These are phyloP conservation scores for Cryptocheilus praepositus DNA, from an alignment of 2,888 invertebrate genomes.

Conservation along the genomic window DNA sequence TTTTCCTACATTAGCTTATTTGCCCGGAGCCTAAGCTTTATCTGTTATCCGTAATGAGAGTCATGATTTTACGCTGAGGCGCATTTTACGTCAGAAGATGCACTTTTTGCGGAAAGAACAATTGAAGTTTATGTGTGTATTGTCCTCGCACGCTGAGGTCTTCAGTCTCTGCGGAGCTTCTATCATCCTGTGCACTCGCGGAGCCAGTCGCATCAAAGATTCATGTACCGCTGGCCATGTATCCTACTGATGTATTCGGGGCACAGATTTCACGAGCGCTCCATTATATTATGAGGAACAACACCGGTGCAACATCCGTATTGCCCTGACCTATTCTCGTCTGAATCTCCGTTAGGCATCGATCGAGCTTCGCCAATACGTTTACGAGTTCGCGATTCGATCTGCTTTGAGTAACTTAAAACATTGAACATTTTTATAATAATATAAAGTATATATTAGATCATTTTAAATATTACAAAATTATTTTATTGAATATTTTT, in stretches of 20 bases:
- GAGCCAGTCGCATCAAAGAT: constrained; percentile 21
- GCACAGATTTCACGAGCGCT: constrained; percentile 13
- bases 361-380: constrained; percentile 2
- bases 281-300: constrained; percentile 12
- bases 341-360: constrained; percentile 11
- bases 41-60: too few species aligned
- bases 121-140: not conserved
- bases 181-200: constrained; percentile 21
- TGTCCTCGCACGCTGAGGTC: not conserved
- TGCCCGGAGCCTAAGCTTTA: too few species aligned
- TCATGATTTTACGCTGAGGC: too few species aligned
- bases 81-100: too few species aligned
- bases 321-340: not conserved
- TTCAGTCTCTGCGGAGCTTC: constrained; percentile 9
- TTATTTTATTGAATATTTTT: too few species aligned
- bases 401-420: not conserved
- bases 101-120: too few species aligned
- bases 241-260: constrained; percentile 5
- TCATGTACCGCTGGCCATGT: not conserved
- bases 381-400: not conserved
- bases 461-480: too few species aligned
- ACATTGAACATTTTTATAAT: too few species aligned
- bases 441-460: too few species aligned
- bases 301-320: not conserved
- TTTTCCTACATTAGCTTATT: too few species aligned